Base-by-base conservation (phyloP, 2,888 invertebrate species). In the Lithophane socia region DNA sequence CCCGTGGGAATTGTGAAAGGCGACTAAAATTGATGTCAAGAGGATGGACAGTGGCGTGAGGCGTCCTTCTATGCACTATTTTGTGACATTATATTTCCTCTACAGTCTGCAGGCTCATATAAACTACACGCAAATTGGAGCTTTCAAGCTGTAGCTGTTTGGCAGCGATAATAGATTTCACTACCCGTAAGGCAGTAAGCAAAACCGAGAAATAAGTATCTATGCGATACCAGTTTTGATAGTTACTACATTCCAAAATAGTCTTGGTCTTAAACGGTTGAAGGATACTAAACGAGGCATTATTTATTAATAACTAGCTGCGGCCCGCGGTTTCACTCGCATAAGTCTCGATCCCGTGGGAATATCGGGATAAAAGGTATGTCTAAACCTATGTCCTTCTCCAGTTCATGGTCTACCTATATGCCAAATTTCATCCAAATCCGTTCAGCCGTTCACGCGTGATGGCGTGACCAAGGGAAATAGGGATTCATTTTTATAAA, bases 61-160 rank as follows among this genome's bases (percentile, higher is more conserved):
- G 37, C 42, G 5, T 66, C 24, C 21, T n/a, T 29, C 5, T 24
- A 8, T 52, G 18, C 10, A 21, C 9, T 37, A 13, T 13, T 47
- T 75, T 63, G 18, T 54, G n/a, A 42, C 37, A 42, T 56, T 49
- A 42, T 60, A 37, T 37, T 24, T 74, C 21, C 60, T 21, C 24
- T 44, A 16, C 2, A n/a, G 9, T n/a, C 29, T 52, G 16, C 0
- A 29, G n/a, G 9, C 52, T 52, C n/a, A 37, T 0, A 5, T 5
- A 37, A 0, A 37, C n/a, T 37, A 63, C 24, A 63, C 13, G 12
- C 5, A 24, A 37, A 47, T 37, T 63, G 18, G 18, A 56, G 63
- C 24, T 63, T 64, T 3, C 18, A 16, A 47, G 5, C 47, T 63
- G 10, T n/a, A 54, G 7, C 47, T 64, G n/a, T 47, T 73, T 54